Percentiles rank a stretch among this genome's conserved stretches.
Evolutionary conservation across 2,113 vertebrate genomes (phyloP).

Genomic region (Castor canadensis): DNA sequence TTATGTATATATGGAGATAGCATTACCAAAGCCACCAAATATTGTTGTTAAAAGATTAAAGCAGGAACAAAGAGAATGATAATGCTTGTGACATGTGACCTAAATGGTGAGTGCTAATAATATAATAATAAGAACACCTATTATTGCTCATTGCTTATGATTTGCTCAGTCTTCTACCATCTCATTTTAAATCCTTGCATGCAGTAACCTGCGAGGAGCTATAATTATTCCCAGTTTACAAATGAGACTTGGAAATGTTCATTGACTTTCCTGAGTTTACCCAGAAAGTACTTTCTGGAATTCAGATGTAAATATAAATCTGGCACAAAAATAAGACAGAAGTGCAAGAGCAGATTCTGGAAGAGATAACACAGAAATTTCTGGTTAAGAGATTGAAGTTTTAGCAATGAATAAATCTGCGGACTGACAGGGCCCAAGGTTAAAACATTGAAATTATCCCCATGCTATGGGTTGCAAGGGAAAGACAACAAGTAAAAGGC

Average conservation of each 20-base stretch:
- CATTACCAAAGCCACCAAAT: no score
- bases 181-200: background rate
- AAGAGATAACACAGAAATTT: background rate
- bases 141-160: background rate
- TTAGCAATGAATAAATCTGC: background rate
- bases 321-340: background rate
- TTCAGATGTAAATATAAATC: background rate
- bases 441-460: background rate
- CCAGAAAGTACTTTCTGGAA: background rate
- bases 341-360: background rate
- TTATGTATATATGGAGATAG: no score
- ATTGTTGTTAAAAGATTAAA: no score
- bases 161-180: background rate
- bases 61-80: conserved; percentile 10
- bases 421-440: background rate
- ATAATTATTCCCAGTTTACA: background rate
- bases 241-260: background rate
- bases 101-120: background rate
- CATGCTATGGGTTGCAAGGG: background rate
- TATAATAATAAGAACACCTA: conserved; percentile 5
- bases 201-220: background rate
- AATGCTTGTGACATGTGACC: background rate
- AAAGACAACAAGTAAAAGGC: background rate
- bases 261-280: background rate
- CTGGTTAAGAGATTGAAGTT: background rate